Evolutionary conservation across 2,113 vertebrate genomes (phyloP).

Genomic region (Leptodactylus fuscus): DNA sequence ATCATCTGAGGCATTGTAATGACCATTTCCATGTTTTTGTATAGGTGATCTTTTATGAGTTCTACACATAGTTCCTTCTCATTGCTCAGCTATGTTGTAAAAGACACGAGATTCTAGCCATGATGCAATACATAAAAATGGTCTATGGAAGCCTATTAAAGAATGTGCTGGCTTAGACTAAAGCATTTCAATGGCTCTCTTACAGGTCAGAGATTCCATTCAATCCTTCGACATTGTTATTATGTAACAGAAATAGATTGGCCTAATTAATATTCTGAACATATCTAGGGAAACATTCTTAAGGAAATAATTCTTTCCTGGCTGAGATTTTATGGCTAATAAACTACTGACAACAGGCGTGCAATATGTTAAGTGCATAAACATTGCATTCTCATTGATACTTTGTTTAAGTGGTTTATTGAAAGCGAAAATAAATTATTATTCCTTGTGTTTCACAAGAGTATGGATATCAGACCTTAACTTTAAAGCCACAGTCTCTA

Average conservation of each 20-base stretch:
- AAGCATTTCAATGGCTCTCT: slow-evolving; percentile 93
- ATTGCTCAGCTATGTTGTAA: slow-evolving; percentile 51
- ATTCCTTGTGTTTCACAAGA: neutral
- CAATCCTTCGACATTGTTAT: slow-evolving; percentile 91
- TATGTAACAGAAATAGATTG: slow-evolving; percentile 92
- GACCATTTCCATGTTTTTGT: neutral
- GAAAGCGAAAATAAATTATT: neutral
- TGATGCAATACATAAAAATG: slow-evolving; percentile 85
- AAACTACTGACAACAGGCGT: slow-evolving; percentile 40
- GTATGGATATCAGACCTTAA: neutral
- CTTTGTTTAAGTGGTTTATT: neutral
- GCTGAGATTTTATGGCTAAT: slow-evolving; percentile 65
- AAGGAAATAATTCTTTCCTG: slow-evolving; percentile 84
- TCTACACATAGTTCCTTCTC: neutral
- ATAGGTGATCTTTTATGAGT: neutral
- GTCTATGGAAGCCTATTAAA: slow-evolving; percentile 87
- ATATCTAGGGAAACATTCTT: slow-evolving; percentile 90
- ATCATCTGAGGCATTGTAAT: neutral
- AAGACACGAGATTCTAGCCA: slow-evolving; percentile 79
- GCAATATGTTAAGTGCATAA: slow-evolving; percentile 5
- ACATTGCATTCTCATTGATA: neutral
- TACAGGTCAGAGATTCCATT: slow-evolving; percentile 98
- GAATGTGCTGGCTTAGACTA: slow-evolving; percentile 87
- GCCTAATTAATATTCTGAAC: slow-evolving; percentile 99
- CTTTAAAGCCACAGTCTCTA: slow-evolving; percentile 4